Base-by-base conservation (phyloP, 1,140 invertebrate genomes). In the Dolichoris vasculosae region DNA sequence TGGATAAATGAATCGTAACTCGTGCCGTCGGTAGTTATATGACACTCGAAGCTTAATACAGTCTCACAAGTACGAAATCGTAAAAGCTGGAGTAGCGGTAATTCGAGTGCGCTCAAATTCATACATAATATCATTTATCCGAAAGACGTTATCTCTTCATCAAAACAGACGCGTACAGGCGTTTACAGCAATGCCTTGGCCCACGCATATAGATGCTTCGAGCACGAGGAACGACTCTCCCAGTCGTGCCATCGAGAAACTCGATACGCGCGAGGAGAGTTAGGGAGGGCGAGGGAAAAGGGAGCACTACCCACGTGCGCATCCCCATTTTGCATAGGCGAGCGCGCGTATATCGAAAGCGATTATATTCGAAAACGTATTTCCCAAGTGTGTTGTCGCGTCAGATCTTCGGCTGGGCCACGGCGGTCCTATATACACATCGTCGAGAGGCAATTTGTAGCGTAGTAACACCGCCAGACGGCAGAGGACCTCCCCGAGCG, bases 331-430 rank as follows among this genome's bases (percentile, higher is more conserved):
- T 9, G 55, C 20, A 13, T 13, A 46, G 43, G 13, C 20, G 23
- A 59, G 55, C 23, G 67, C 13, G n/a, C 26, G 30, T 63, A 87
- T 55, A 79, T 83, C 69, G 76, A 51, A 48, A 86, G 81, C 83
- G 87, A 88, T 88, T 88, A 86, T 85, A 87, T 87, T 86, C 83
- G 82, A 85, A 71, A 76, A 78, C 81, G 69, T 86, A 88, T 88
- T 88, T 88, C 86, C 87, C 87, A 85, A 55, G 83, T 55, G 87
- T 87, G 81, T 83, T 81, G 84, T 87, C 87, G 80, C 79, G 46
- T 71, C 30, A 48, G 76, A 43, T 48, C 55, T 23, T 4, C 23
- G 23, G 55, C n/a, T 23, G 15, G 13, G 11, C 48, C 48, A 17
- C 38, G 69, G 4, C 17, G 43, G 7, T 38, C 38, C 38, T 43